Percentiles rank a stretch among this genome's conserved stretches.
Evolutionary conservation across 2,888 invertebrate species (phyloP).

Genomic region (Sarcophaga subvicina): DNA sequence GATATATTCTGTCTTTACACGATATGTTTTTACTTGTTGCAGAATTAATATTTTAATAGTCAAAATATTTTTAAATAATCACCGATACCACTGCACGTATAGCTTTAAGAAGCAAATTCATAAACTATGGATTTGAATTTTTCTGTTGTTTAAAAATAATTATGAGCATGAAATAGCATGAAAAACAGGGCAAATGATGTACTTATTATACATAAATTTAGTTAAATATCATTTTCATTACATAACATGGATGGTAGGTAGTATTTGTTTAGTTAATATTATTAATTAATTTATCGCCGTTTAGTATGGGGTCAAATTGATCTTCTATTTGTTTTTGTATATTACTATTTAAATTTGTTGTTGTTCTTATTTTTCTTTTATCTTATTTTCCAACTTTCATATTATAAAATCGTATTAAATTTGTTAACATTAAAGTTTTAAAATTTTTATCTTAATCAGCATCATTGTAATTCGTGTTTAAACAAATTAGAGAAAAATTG

Average conservation of each 20-base stretch:
- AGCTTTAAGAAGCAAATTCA: no score
- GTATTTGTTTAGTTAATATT: background rate
- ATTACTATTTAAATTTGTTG: background rate
- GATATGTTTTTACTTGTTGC: no score
- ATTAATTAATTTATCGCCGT: background rate
- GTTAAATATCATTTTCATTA: slow-evolving; percentile 30
- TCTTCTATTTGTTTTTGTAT: slow-evolving; percentile 14
- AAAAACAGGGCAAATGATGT: background rate
- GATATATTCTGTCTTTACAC: no score
- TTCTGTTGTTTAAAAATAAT: no score
- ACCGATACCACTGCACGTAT: no score
- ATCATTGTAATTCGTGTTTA: background rate
- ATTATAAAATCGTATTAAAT: slow-evolving; percentile 32
- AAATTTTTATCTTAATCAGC: slow-evolving; percentile 13
- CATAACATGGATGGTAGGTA: slow-evolving; percentile 34
- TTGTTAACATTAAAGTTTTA: slow-evolving; percentile 3
- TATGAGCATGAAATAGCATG: background rate
- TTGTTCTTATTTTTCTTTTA: slow-evolving; percentile 1
- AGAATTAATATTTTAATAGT: no score
- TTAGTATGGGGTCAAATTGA: slow-evolving; percentile 45
- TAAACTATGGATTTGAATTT: no score
- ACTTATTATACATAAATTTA: background rate
- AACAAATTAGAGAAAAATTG: slow-evolving; percentile 25
- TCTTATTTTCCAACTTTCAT: background rate
- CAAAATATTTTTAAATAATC: no score